Percentiles rank a stretch among this genome's conserved stretches.
These are phyloP conservation scores for Gandaritis pyraliata DNA, from an alignment of 2,888 invertebrate species.

Conservation along the genomic window DNA sequence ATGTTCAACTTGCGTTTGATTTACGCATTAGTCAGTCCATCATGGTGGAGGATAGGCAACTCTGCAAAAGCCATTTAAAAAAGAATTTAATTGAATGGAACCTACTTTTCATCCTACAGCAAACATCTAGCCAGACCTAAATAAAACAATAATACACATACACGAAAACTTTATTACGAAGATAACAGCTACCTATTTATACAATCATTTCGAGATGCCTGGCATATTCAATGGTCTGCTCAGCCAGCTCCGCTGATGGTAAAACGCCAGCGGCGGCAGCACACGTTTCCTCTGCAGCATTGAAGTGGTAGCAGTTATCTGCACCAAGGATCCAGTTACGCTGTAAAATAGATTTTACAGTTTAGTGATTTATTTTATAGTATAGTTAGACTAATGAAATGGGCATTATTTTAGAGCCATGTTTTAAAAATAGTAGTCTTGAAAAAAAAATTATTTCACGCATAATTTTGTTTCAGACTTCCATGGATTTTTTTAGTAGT, in stretches of 20 bases:
- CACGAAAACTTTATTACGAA: constrained; percentile 27
- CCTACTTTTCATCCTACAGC: background rate
- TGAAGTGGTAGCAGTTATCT: constrained; percentile 93
- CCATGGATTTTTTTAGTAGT: too few relatives aligned
- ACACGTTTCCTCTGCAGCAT: constrained; percentile 87
- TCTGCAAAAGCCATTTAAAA: too few relatives aligned
- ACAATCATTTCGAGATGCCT: constrained; percentile 99
- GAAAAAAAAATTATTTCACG: too few relatives aligned
- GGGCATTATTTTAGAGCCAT: too few relatives aligned
- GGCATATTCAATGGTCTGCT: constrained; percentile 98
- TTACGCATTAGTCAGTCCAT: too few relatives aligned
- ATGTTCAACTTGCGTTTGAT: too few relatives aligned
- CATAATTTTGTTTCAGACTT: too few relatives aligned
- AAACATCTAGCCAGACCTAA: background rate
- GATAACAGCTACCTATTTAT: constrained; percentile 80
- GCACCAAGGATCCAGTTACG: constrained; percentile 92
- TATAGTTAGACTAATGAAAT: too few relatives aligned
- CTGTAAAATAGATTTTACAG: constrained; percentile 62
- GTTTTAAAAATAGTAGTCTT: too few relatives aligned
- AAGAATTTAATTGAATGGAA: too few relatives aligned
- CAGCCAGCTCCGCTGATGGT: constrained; percentile 95
- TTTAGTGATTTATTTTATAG: too few relatives aligned
- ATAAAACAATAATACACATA: background rate
- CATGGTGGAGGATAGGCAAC: background rate
- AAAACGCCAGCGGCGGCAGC: constrained; percentile 86